phyloP scores from a whole-genome alignment of 2,113 vertebrate species.

The Acrocephalus arundinaceus region DNA sequence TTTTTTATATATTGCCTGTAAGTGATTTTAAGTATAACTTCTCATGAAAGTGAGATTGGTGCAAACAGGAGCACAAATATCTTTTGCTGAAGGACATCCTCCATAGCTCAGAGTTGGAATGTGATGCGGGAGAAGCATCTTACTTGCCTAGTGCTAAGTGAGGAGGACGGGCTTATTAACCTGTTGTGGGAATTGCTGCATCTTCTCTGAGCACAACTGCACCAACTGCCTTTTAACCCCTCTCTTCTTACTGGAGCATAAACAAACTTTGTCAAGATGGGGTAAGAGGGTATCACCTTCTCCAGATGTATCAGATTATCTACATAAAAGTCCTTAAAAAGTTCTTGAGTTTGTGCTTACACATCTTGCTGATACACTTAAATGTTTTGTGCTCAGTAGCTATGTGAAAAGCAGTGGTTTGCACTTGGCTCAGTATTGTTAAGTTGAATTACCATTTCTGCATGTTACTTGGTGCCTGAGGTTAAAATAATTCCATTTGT shows the following conservation, averaged over 20 bases:
- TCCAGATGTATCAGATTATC: background rate
- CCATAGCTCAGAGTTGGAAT: background rate
- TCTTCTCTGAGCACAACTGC: background rate
- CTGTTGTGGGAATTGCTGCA: background rate
- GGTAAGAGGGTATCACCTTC: background rate
- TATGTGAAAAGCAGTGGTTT: background rate
- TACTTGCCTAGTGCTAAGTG: rapidly evolving
- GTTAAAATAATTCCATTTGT: background rate
- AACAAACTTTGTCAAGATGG: background rate
- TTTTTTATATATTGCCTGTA: background rate
- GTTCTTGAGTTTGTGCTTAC: background rate
- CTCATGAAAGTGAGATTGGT: background rate
- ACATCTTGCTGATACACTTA: background rate
- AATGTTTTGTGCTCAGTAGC: background rate
- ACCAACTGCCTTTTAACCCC: background rate
- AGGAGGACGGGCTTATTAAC: background rate
- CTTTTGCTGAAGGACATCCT: background rate
- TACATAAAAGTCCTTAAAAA: background rate
- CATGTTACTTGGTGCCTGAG: background rate
- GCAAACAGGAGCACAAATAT: background rate
- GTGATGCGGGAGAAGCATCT: rapidly evolving
- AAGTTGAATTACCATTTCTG: background rate
- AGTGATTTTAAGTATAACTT: background rate
- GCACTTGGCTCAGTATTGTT: background rate
- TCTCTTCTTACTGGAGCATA: background rate